Conservation (phyloP, 2,113 vertebrate species). For the Cathartes aura region DNA sequence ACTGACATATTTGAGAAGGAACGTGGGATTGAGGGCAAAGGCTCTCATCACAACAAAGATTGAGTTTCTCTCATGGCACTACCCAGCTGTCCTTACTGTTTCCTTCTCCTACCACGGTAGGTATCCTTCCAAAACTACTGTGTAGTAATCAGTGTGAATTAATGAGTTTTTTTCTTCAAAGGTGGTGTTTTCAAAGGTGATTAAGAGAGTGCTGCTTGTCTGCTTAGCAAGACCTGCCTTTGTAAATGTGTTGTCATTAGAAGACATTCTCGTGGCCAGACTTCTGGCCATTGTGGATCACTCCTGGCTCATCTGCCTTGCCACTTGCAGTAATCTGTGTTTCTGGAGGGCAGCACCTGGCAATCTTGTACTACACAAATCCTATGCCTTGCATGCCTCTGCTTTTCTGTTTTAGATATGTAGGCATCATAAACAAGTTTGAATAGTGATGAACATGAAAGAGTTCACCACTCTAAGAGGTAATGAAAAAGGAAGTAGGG, state of each 20-base stretch:
- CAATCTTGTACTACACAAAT: not conserved
- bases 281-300: not conserved
- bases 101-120: conserved; percentile 42
- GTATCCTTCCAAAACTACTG: conserved; percentile 36
- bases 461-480: not conserved
- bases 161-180: not conserved
- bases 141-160: not conserved
- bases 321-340: not conserved
- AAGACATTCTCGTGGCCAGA: not conserved
- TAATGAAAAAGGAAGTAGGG: not conserved
- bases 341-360: not conserved
- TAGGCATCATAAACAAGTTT: conserved; percentile 17
- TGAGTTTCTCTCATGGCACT: not conserved
- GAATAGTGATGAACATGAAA: not conserved
- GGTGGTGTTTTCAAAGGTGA: not conserved
- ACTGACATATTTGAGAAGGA: not conserved
- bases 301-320: not conserved
- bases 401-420: conserved; percentile 11
- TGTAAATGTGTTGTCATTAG: not conserved
- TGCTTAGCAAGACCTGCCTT: conserved; percentile 2
- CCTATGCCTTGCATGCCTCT: not conserved
- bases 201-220: conserved; percentile 21
- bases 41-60: not conserved
- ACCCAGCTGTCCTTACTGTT: not conserved
- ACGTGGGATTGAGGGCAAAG: not conserved